A percentile compares a stretch with the other conserved stretches of the same genome.
These are phyloP conservation scores for Phallusia fumigata DNA, from an alignment of 23 tunicate species.

Conservation along the genomic window DNA sequence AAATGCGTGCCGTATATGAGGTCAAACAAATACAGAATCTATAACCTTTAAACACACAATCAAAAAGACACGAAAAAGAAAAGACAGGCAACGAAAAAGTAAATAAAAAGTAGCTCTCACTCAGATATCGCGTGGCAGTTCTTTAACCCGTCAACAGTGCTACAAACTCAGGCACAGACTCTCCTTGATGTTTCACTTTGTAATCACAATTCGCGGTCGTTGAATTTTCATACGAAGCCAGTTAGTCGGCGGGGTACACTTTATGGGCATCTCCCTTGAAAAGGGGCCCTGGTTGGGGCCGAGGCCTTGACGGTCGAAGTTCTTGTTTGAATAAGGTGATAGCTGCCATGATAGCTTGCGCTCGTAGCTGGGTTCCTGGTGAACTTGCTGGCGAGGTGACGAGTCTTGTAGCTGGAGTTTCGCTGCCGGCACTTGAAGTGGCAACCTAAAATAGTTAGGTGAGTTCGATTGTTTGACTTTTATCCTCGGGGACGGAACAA, in stretches of 20 bases:
- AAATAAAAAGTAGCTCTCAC: no score
- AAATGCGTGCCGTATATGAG: no score
- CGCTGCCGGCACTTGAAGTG: background rate
- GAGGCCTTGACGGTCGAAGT: conserved; percentile 84
- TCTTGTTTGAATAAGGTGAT: conserved; percentile 81
- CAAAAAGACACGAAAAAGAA: no score
- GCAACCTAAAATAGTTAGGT: background rate
- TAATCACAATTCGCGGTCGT: conserved; percentile 29
- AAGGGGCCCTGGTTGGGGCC: conserved; percentile 95
- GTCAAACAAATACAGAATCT: no score
- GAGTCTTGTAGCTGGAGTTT: background rate
- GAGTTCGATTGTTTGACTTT: no score
- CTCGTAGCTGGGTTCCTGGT: conserved; percentile 17
- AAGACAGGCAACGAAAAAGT: no score
- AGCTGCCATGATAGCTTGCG: conserved; percentile 79
- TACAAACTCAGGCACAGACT: background rate
- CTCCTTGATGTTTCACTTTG: background rate
- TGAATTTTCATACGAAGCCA: conserved; percentile 89
- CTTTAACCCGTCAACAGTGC: no score
- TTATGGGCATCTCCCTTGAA: conserved; percentile 80
- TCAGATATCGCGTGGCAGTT: no score
- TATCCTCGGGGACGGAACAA: no score
- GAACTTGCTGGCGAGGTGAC: background rate
- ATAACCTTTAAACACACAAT: no score
- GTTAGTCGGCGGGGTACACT: conserved; percentile 89